These are phyloP conservation scores for Otus sunia DNA, from an alignment of 2,113 vertebrate genomes.

Conservation along the genomic window DNA sequence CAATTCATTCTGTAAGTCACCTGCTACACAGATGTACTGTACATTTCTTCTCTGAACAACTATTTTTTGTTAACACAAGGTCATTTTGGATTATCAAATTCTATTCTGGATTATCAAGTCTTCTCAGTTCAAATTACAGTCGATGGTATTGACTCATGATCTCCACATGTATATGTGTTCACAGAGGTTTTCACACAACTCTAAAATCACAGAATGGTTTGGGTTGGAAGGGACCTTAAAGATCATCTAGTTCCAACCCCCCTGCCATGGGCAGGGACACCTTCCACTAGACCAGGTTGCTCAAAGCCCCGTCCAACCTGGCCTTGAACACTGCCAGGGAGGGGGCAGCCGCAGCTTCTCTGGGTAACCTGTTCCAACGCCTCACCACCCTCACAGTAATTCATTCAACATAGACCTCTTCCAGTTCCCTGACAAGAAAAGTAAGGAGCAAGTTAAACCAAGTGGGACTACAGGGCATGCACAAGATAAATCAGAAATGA, in stretches of 20 bases:
- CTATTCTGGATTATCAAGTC: not conserved
- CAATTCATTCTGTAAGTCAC: not conserved
- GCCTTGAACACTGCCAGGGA: too few species aligned
- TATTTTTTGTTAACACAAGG: not conserved
- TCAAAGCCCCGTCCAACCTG: too few species aligned
- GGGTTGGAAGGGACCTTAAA: too few species aligned
- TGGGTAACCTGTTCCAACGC: too few species aligned
- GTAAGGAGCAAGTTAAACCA: not conserved
- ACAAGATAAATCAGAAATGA: not conserved
- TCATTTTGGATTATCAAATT: not conserved
- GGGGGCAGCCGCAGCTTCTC: too few species aligned
- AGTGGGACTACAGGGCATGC: not conserved
- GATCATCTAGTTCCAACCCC: too few species aligned
- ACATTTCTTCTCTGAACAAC: not conserved
- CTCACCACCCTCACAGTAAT: not conserved
- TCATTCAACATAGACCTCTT: not conserved
- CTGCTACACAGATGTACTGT: not conserved
- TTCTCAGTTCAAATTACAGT: not conserved
- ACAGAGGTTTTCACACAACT: not conserved
- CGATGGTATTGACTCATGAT: fast-evolving
- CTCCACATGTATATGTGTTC: not conserved
- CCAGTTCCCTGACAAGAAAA: not conserved
- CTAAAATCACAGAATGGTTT: not conserved
- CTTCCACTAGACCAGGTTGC: too few species aligned
- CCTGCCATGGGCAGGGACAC: too few species aligned